A percentile compares a stretch with the other conserved stretches of the same genome.
Evolutionary conservation across 2,888 invertebrate species (phyloP).

Genomic region (Azorinus chamasolen): DNA sequence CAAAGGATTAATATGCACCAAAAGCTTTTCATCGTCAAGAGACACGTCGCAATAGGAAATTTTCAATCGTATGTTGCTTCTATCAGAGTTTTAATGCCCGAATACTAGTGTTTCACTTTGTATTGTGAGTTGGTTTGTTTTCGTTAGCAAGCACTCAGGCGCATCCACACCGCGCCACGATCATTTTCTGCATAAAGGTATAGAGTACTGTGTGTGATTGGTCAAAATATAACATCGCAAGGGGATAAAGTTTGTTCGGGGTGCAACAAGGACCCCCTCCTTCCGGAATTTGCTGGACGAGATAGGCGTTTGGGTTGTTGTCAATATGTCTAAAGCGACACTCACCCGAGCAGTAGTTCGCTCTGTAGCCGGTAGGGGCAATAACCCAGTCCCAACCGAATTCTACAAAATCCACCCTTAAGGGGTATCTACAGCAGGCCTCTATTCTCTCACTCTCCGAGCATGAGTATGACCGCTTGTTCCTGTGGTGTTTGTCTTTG

Average conservation of each 20-base stretch:
- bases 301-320: slow-evolving; percentile 95
- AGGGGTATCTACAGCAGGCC: slow-evolving; percentile 97
- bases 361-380: slow-evolving; percentile 97
- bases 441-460: slow-evolving; percentile 93
- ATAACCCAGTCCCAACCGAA: slow-evolving; percentile 99
- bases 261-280: slow-evolving; percentile 97
- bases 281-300: slow-evolving; percentile 91
- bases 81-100: too few relatives aligned
- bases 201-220: slow-evolving; percentile 90
- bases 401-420: slow-evolving; percentile 96
- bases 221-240: slow-evolving; percentile 97
- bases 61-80: too few relatives aligned
- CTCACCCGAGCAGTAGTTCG: slow-evolving; percentile 98
- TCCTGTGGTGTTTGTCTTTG: slow-evolving; percentile 71
- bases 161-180: slow-evolving; percentile 77
- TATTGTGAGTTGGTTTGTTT: not conserved
- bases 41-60: too few relatives aligned
- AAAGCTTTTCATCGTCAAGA: too few relatives aligned
- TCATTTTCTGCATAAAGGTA: slow-evolving; percentile 79
- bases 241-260: slow-evolving; percentile 93
- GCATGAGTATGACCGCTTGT: slow-evolving; percentile 93
- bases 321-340: slow-evolving; percentile 96
- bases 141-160: slow-evolving; percentile 41
- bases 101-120: too few relatives aligned
- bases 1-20: too few relatives aligned